Percentiles rank a stretch among this genome's conserved stretches.
Evolutionary conservation across 2,797 vertebrate genomes (phyloP).

Genomic region (Vespertilio murinus): DNA sequence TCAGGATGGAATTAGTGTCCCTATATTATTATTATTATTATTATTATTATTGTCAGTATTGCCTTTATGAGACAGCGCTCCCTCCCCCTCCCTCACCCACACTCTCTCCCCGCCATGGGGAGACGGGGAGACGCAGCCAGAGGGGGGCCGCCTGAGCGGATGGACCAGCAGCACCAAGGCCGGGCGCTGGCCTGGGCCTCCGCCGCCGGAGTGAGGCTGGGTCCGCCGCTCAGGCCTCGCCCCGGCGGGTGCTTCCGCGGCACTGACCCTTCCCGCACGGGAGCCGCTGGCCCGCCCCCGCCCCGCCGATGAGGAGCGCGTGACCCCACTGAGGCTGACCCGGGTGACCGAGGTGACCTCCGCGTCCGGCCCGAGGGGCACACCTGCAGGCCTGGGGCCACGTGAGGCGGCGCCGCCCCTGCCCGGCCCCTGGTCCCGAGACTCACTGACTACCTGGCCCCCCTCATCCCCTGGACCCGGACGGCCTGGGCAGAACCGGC

Average conservation of each 20-base stretch:
- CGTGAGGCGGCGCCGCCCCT: not conserved
- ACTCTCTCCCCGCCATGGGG: too few species aligned
- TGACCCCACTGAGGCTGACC: not conserved
- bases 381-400: not conserved
- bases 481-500: too few species aligned
- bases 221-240: too few species aligned
- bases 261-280: not conserved
- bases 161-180: not conserved
- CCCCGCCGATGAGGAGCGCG: not conserved
- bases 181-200: too few species aligned
- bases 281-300: not conserved
- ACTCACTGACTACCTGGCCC: too few species aligned
- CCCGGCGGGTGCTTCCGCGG: accelerated
- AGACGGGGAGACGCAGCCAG: too few species aligned
- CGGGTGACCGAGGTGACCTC: not conserved
- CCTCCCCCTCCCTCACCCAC: too few species aligned
- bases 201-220: not conserved
- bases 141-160: too few species aligned
- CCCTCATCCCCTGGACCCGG: too few species aligned
- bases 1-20: not conserved
- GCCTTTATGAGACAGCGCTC: too few species aligned
- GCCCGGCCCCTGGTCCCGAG: too few species aligned
- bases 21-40: too few species aligned
- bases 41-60: not conserved
- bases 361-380: not conserved